Conservation (phyloP, 2,113 vertebrate genomes). For the Panthera leo region DNA sequence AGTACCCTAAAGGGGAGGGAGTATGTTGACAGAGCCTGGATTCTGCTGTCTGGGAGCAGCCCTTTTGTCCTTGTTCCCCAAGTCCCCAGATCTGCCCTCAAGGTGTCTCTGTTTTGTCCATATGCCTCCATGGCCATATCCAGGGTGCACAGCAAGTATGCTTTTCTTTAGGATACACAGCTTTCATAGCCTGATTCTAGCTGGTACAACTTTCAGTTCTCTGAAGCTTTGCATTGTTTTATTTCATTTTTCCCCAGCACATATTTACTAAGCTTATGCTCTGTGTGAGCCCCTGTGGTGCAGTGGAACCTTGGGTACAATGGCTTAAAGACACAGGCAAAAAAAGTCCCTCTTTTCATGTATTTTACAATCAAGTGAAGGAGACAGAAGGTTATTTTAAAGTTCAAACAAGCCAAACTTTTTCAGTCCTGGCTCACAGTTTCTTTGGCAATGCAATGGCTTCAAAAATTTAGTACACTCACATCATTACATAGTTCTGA, state of each 20-base stretch:
- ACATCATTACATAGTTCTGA: constrained; percentile 33
- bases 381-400: constrained; percentile 27
- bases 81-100: neutral
- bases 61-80: neutral
- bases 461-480: constrained; percentile 13
- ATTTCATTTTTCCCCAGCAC: neutral
- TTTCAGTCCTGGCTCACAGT: neutral
- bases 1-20: neutral
- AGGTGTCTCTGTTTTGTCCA: neutral
- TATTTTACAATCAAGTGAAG: neutral
- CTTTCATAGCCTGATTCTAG: neutral
- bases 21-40: neutral
- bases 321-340: neutral
- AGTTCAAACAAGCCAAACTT: neutral
- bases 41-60: neutral
- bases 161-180: neutral
- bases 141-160: neutral
- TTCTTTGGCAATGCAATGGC: constrained; percentile 29
- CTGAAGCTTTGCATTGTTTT: neutral
- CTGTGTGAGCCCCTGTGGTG: neutral
- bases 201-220: neutral
- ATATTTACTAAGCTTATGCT: neutral
- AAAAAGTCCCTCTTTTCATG: neutral
- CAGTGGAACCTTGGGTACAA: neutral
- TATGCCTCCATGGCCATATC: neutral